phyloP scores from a whole-genome alignment of 2,888 invertebrate genomes.

The Molanna angustata region DNA sequence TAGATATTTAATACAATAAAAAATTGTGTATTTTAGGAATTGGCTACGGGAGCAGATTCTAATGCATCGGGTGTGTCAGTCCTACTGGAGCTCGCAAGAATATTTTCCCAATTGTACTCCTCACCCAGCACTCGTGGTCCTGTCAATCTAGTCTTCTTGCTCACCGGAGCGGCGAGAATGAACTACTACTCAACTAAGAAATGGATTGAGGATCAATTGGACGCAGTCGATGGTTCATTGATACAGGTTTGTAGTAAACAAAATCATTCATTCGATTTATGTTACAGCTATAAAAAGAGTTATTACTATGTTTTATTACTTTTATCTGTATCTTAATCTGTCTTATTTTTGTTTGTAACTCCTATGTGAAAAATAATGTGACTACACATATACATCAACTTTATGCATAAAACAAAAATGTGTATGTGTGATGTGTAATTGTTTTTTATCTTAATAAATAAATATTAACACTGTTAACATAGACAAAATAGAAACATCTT shows the following conservation, averaged over 20 bases:
- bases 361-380: too few relatives aligned
- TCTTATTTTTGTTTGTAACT: too few relatives aligned
- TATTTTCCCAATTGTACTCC: constrained; percentile 85
- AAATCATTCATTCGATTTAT: background rate
- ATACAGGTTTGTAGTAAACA: too few relatives aligned
- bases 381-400: too few relatives aligned
- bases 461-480: too few relatives aligned
- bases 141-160: constrained; percentile 80
- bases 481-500: too few relatives aligned
- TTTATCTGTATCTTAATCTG: too few relatives aligned
- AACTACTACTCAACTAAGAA: constrained; percentile 96
- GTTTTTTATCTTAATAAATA: too few relatives aligned
- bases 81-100: constrained; percentile 79
- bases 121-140: constrained; percentile 68
- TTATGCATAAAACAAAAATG: too few relatives aligned
- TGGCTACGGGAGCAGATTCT: constrained; percentile 87
- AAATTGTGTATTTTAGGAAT: constrained; percentile 65
- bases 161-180: constrained; percentile 86
- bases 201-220: constrained; percentile 92
- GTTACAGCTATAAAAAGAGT: too few relatives aligned
- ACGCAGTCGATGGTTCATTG: constrained; percentile 67
- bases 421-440: too few relatives aligned
- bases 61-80: constrained; percentile 90
- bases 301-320: background rate
- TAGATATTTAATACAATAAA: too few relatives aligned